Base-by-base conservation (phyloP, 2,113 vertebrate species). In the Asarcornis scutulata region DNA sequence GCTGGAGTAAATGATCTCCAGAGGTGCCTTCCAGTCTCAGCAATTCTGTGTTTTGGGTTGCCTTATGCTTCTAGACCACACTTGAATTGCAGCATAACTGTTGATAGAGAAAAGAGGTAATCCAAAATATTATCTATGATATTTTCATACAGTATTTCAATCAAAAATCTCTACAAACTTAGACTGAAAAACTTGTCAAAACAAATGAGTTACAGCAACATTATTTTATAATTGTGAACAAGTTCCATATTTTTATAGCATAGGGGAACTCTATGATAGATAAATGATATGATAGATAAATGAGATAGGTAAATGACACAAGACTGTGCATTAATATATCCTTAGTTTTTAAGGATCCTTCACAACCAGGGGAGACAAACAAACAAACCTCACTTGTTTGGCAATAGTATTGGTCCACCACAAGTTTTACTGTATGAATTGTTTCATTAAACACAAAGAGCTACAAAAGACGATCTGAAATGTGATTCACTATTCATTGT, bases 151-250 rank as follows among this genome's bases (percentile, higher is more conserved):
- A 71, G 16, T 13, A 59, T 75, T 89, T 80, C 3, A 71, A 26
- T 40, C 53, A 4, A 27, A n/a, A 74, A 73, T 5, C 0, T 66
- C 23, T 27, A 62, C 20, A 74, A 89, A 71, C 7, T 53, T 69
- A 38, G 23, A 17, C 20, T 38, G 17, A 92, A 86, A 86, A 63
- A 23, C 31, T 40, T 40, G 40, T 40, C 40, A 40, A 40, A 40
- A 40, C 40, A 40, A 13, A 40, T 40, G 40, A 40, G 4, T 27
- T 84, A 6, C 10, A 72, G n/a, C 60, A 67, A 29, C 0, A 0
- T 32, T 77, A 11, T 53, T 58, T 77, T 55, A 72, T 9, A 75
- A 68, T 6, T 27, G 6, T 22, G 42, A 86, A 23, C 3, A 72
- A 48, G 3, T 36, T 73, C 4, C 22, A 5, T 52, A 34, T 52